Conservation (phyloP, 2,888 invertebrate species). For the Mallateleia sp. region DNA sequence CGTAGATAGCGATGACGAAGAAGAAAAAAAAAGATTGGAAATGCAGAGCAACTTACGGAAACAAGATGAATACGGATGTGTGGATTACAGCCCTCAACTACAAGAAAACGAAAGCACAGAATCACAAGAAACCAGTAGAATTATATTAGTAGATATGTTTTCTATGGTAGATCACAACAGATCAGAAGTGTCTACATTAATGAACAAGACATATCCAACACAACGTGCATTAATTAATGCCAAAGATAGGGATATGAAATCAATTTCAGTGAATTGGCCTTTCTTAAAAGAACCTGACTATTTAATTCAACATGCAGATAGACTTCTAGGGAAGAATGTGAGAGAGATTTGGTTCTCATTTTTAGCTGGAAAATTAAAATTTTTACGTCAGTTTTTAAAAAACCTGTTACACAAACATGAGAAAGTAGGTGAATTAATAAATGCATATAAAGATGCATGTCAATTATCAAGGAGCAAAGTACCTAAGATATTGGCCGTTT, state of each 20-base stretch:
- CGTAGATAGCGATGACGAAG: slow-evolving; percentile 52
- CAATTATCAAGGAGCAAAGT: slow-evolving; percentile 16
- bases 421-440: slow-evolving; percentile 1
- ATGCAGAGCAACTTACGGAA: not conserved
- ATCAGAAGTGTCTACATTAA: slow-evolving; percentile 20
- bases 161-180: not conserved
- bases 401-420: not conserved
- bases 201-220: slow-evolving; percentile 55
- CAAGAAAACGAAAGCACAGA: slow-evolving; percentile 20
- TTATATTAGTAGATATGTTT: slow-evolving; percentile 23
- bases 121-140: slow-evolving; percentile 43
- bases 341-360: slow-evolving; percentile 14
- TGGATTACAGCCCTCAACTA: slow-evolving; percentile 33
- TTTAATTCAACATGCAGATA: slow-evolving; percentile 49
- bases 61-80: slow-evolving; percentile 59
- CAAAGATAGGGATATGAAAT: not conserved
- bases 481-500: slow-evolving; percentile 20
- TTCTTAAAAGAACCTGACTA: slow-evolving; percentile 36
- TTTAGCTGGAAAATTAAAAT: slow-evolving; percentile 18
- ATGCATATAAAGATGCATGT: slow-evolving; percentile 30
- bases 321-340: slow-evolving; percentile 52
- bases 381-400: slow-evolving; percentile 38
- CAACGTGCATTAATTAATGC: slow-evolving; percentile 44
- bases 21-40: slow-evolving; percentile 4
- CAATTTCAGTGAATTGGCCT: slow-evolving; percentile 55